A percentile compares a stretch with the other conserved stretches of the same genome.
Conservation (phyloP, 30 jellyfish, hydroid and myxozoan genomes). For the Rhopilema esculentum region DNA sequence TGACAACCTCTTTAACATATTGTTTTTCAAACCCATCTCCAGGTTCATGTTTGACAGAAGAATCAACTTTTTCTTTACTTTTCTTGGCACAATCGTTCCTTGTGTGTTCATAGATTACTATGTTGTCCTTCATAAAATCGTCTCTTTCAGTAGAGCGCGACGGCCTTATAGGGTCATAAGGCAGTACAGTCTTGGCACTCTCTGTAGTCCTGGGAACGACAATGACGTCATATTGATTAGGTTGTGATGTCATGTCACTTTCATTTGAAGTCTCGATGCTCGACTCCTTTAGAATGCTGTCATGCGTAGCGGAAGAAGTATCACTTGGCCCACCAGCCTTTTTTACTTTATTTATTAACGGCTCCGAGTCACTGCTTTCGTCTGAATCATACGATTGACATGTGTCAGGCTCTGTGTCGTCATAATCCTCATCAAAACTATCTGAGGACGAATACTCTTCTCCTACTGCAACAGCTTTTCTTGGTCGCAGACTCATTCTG, state of each 20-base stretch:
- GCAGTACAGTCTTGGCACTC: too few relatives aligned
- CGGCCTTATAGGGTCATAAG: too few relatives aligned
- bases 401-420: slow-evolving; percentile 38
- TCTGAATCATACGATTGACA: slow-evolving; percentile 40
- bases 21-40: too few relatives aligned
- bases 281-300: too few relatives aligned
- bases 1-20: too few relatives aligned
- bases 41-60: background rate
- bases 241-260: too few relatives aligned
- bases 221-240: too few relatives aligned
- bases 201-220: too few relatives aligned
- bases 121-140: too few relatives aligned
- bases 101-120: background rate
- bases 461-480: slow-evolving; percentile 28
- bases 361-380: slow-evolving; percentile 74
- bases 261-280: too few relatives aligned
- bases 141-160: too few relatives aligned
- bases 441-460: slow-evolving; percentile 59
- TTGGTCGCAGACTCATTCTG: slow-evolving; percentile 60
- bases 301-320: too few relatives aligned
- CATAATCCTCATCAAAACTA: slow-evolving; percentile 45
- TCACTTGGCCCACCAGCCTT: background rate
- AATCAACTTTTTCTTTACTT: background rate
- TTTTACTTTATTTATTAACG: slow-evolving; percentile 49
- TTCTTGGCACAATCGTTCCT: background rate